phyloP scores from a whole-genome alignment of 1,140 invertebrate species.

The Pogonomyrmex californicus region DNA sequence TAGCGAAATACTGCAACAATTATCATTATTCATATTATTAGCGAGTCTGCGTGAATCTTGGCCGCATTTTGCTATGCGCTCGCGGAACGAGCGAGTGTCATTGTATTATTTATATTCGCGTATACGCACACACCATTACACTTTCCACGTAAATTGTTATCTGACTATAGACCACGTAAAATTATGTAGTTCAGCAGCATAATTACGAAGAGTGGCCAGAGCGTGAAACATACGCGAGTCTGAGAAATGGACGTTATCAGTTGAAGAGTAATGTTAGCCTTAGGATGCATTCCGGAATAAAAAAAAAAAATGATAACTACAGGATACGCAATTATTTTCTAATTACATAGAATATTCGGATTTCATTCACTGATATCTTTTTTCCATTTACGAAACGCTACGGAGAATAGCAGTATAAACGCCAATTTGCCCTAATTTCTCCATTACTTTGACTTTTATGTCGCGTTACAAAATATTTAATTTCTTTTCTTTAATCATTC shows the following conservation, averaged over 20 bases:
- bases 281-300: conserved; percentile 19
- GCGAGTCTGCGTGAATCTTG: neutral
- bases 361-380: neutral
- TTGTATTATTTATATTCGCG: conserved; percentile 33
- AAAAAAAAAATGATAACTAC: neutral
- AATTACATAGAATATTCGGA: conserved; percentile 31
- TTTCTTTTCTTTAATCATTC: neutral
- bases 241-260: conserved; percentile 23
- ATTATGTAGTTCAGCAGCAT: conserved; percentile 27
- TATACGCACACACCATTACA: conserved; percentile 37
- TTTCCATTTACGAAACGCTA: neutral
- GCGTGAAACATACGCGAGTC: conserved; percentile 19
- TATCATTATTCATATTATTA: conserved; percentile 15
- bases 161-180: conserved; percentile 23
- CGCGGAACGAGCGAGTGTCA: neutral
- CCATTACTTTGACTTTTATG: neutral
- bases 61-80: neutral
- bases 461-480: neutral
- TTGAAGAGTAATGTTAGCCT: conserved; percentile 39
- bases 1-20: neutral
- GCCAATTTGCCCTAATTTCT: neutral
- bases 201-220: conserved; percentile 32
- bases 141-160: conserved; percentile 44
- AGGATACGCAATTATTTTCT: conserved; percentile 20
- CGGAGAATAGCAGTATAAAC: neutral